Evolutionary conservation across 2,888 invertebrate species (phyloP).

Genomic region (Heterodera filipjevi): DNA sequence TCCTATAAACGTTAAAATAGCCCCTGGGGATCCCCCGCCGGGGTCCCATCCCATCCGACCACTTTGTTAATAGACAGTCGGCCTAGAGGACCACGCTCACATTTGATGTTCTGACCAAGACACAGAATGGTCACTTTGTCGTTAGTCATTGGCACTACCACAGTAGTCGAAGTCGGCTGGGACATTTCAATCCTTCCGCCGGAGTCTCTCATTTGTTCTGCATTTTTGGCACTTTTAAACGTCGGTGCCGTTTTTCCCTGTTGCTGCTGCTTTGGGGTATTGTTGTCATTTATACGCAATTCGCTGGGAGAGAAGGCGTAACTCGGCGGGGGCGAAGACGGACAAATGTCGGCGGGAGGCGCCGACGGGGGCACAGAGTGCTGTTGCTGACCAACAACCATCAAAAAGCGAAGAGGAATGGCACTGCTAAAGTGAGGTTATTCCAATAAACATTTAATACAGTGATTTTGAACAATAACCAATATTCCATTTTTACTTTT

Average conservation of each 20-base stretch:
- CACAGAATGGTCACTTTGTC: background rate
- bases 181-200: background rate
- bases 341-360: background rate
- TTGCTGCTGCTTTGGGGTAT: background rate
- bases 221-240: background rate
- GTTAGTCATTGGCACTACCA: background rate
- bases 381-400: background rate
- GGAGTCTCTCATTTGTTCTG: background rate
- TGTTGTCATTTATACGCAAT: background rate
- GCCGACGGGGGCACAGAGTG: background rate
- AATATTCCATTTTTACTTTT: no score
- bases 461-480: no score
- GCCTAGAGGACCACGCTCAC: no score
- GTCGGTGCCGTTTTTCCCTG: background rate
- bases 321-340: conserved; percentile 5
- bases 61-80: no score
- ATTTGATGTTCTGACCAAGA: background rate
- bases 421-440: no score
- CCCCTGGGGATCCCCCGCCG: no score
- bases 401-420: no score
- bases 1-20: no score
- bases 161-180: background rate
- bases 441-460: no score
- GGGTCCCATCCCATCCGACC: no score
- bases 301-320: background rate